Conservation (phyloP, 2,797 vertebrate species). For the Perodicticus potto region DNA sequence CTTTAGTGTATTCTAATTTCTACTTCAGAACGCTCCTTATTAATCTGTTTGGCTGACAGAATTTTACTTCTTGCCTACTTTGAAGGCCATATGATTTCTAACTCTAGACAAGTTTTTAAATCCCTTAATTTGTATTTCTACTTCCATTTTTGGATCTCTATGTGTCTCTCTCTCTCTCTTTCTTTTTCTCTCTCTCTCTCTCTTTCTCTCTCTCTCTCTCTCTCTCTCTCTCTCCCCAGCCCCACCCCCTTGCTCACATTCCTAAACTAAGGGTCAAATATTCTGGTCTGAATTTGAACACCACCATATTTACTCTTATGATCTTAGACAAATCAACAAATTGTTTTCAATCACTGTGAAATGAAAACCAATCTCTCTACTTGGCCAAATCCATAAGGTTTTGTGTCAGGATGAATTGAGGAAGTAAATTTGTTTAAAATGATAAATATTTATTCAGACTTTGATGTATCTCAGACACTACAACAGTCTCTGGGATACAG, state of each 20-base stretch:
- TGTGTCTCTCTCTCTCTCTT: too few relatives aligned
- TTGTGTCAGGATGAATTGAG: background rate
- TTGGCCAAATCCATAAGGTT: background rate
- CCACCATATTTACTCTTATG: background rate
- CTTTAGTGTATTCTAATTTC: background rate
- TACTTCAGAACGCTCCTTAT: background rate
- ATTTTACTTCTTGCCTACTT: slow-evolving; percentile 2
- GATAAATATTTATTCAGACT: background rate
- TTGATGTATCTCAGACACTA: background rate
- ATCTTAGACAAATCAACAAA: background rate
- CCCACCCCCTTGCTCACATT: background rate
- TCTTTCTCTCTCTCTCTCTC: too few relatives aligned
- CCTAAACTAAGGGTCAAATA: background rate
- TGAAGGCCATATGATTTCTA: slow-evolving; percentile 48
- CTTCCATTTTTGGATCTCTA: background rate
- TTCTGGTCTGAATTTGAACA: background rate
- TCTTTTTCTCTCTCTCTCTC: too few relatives aligned
- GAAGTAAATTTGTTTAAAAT: background rate
- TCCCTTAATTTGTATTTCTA: slow-evolving; percentile 34
- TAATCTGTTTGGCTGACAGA: background rate
- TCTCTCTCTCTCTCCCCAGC: background rate
- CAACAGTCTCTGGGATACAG: background rate
- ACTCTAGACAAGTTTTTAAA: slow-evolving; percentile 16
- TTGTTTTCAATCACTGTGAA: background rate
- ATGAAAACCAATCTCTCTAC: background rate